Percentiles rank a stretch among this genome's conserved stretches.
Evolutionary conservation across 2,113 vertebrate genomes (phyloP).

Genomic region (Pterocles orientalis): DNA sequence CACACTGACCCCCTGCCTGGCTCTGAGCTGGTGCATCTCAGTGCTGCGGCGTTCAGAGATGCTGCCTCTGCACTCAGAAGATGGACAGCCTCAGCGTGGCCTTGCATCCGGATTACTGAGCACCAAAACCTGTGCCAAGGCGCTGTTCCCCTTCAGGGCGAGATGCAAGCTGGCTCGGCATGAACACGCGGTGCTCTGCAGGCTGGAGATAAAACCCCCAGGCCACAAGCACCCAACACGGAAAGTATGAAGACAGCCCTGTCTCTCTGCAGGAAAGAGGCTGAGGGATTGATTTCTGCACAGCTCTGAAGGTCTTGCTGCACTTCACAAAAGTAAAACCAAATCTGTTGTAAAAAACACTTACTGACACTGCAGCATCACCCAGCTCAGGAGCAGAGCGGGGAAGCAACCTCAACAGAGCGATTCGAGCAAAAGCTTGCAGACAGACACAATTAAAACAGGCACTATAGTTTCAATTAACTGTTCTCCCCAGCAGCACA

Average conservation of each 20-base stretch:
- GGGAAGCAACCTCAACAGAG: background rate
- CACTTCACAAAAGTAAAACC: background rate
- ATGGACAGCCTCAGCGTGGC: background rate
- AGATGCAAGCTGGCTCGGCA: background rate
- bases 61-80: background rate
- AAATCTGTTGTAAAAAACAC: background rate
- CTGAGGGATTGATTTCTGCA: background rate
- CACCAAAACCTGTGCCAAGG: background rate
- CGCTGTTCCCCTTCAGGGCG: background rate
- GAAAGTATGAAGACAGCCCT: background rate
- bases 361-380: accelerated
- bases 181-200: background rate
- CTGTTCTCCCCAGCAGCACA: slow-evolving; percentile 35
- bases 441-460: slow-evolving; percentile 65
- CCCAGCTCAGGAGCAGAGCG: background rate
- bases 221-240: accelerated
- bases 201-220: background rate
- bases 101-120: background rate
- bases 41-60: background rate
- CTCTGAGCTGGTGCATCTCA: background rate
- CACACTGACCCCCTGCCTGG: background rate
- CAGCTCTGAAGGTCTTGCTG: background rate
- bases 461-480: slow-evolving; percentile 69
- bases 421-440: background rate
- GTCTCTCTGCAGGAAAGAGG: background rate